Conservation (phyloP, 2,113 vertebrate genomes). For the Megaceryle maxima region DNA sequence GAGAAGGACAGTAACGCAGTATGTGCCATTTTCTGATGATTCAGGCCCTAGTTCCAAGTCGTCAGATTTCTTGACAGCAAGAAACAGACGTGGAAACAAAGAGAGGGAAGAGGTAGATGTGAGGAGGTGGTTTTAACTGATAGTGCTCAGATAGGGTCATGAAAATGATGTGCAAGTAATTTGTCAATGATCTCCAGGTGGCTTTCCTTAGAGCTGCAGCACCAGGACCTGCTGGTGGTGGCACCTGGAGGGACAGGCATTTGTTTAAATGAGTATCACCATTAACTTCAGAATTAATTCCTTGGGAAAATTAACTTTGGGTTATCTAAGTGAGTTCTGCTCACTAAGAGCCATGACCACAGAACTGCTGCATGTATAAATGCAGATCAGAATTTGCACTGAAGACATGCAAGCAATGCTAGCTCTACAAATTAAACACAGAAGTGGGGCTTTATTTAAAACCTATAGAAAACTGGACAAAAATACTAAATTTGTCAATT, state of each 20-base stretch:
- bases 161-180: neutral
- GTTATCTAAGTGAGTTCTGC: neutral
- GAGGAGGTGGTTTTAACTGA: neutral
- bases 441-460: neutral
- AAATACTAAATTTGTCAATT: neutral
- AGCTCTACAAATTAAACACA: neutral
- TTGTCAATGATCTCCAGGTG: neutral
- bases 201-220: neutral
- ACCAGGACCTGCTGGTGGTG: neutral
- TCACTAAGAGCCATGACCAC: neutral
- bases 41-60: neutral
- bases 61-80: neutral
- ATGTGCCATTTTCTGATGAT: slow-evolving; percentile 8
- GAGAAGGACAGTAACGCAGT: neutral
- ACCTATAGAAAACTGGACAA: neutral
- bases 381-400: neutral
- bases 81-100: neutral
- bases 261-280: neutral
- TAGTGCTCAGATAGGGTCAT: neutral
- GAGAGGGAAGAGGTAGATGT: neutral
- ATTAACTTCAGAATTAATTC: neutral
- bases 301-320: neutral
- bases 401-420: neutral
- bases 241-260: neutral
- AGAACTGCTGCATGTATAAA: neutral